Base-by-base conservation (phyloP, 2,113 vertebrate genomes). In the Odontophorus gujanensis region DNA sequence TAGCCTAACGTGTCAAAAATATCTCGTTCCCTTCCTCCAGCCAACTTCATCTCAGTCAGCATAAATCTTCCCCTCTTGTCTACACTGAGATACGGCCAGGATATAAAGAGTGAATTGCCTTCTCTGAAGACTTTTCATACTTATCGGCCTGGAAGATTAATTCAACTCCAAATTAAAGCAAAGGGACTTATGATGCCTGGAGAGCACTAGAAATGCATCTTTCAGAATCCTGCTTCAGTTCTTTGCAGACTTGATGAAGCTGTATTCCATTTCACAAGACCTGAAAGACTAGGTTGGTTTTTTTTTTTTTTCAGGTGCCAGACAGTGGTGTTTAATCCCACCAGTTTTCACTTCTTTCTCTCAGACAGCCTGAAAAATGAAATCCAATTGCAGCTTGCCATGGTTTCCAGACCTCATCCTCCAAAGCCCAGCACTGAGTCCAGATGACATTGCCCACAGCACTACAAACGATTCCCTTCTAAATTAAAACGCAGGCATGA, bases 401-500 rank as follows among this genome's bases (percentile, higher is more conserved):
- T 24, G 34, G 48, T 76, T 34, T 26, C 72, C 8, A 36, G 59
- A 72, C 32, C n/a, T 53, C 78, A 67, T 40, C 53, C 43, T 83
- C 71, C 65, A 76, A 72, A 66, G 58, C 45, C 42, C 80, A 50
- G 43, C 24, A 6, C 8, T 43, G 62, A 10, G 4, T 81, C 92
- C 87, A 87, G 69, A 85, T 71, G 80, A 87, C 40, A 93, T 97
- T 94, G 78, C 91, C 87, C 91, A 92, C 58, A 89, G 94, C 75
- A 5, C 2, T 45, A 67, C 50, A 81, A 92, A 85, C 45, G 91
- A 97, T 83, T 66, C 72, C 51, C 78, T 76, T 90, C 90, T 96
- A 97, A 97, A 97, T 97, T 86, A 95, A 97, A 97, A 83, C 43
- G 74, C 95, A 97, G 85, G 93, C 94, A 91, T 79, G 87, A 96